Percentiles rank a stretch among this genome's conserved stretches.
Conservation (phyloP, 2,797 vertebrate genomes). For the Mormyrops boulengeri region DNA sequence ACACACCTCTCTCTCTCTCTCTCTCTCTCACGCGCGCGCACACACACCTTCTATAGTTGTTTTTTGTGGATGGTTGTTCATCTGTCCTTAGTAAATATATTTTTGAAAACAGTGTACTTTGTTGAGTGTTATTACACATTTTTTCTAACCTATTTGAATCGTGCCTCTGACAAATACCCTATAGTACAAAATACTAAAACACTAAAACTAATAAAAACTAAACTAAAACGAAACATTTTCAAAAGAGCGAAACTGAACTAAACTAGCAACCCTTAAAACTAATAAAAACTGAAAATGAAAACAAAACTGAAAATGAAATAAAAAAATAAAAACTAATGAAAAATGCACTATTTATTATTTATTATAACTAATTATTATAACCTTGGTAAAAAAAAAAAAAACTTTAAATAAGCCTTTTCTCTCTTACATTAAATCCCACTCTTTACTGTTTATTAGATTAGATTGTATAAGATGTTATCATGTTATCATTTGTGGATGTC, state of each 20-base stretch:
- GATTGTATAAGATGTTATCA: not conserved
- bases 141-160: not conserved
- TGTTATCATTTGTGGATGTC: not conserved
- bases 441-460: not conserved
- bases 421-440: not conserved
- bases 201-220: not conserved
- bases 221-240: not conserved
- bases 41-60: not conserved
- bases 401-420: not conserved
- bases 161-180: not conserved
- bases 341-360: no score
- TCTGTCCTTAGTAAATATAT: not conserved
- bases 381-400: not conserved
- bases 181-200: not conserved
- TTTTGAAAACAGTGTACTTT: not conserved
- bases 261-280: not conserved
- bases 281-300: not conserved
- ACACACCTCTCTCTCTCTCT: not conserved
- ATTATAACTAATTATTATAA: no score
- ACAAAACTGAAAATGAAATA: not conserved
- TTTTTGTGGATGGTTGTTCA: not conserved
- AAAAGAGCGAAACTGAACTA: not conserved
- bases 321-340: not conserved
- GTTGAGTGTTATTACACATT: not conserved
- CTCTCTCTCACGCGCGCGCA: no score